Conservation (phyloP, 2,888 invertebrate species). For the Ischnura elegans region DNA sequence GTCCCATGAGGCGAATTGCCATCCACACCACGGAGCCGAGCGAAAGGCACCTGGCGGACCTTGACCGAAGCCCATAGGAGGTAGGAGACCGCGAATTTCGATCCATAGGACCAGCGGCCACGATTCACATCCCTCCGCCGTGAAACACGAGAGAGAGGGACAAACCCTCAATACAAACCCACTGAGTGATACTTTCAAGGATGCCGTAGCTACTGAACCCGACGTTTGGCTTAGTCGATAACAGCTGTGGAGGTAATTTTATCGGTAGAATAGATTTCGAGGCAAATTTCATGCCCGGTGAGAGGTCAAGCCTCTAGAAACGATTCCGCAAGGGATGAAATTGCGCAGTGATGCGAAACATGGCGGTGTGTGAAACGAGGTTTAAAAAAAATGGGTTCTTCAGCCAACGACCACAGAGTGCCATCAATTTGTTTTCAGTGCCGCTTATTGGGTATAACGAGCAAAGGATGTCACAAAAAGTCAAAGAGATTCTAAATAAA, state of each 20-base stretch:
- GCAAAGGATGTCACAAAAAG: too few species aligned
- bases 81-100: not conserved
- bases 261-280: not conserved
- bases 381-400: not conserved
- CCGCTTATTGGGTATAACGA: too few species aligned
- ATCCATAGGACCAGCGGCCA: not conserved
- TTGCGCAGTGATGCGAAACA: not conserved
- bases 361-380: not conserved
- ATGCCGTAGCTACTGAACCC: not conserved
- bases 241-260: not conserved
- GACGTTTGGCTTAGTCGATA: not conserved
- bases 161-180: not conserved
- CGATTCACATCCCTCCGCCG: not conserved
- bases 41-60: not conserved
- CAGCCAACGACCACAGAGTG: not conserved
- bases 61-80: not conserved
- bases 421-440: too few species aligned
- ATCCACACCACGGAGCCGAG: not conserved
- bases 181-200: not conserved
- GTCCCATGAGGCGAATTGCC: too few species aligned
- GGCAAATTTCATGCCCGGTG: not conserved
- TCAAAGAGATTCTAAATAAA: too few species aligned
- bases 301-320: not conserved
- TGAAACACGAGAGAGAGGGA: not conserved
- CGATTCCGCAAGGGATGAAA: not conserved